Evolutionary conservation across 2,113 vertebrate species (phyloP).

Genomic region (Geococcyx californianus): DNA sequence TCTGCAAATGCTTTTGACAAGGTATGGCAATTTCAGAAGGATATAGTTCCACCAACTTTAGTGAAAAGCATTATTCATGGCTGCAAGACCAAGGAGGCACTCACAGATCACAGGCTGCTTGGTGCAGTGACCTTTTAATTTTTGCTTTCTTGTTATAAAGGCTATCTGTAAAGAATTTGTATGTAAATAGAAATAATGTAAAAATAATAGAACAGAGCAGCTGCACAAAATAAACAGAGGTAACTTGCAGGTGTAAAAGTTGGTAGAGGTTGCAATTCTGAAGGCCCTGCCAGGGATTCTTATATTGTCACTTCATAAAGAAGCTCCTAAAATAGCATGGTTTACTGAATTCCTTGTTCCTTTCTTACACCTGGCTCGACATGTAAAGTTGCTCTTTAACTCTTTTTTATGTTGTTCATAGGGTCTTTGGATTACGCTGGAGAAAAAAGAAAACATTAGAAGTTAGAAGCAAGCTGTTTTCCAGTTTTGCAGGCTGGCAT

Average conservation of each 20-base stretch:
- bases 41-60: background rate
- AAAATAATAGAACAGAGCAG: background rate
- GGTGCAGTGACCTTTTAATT: background rate
- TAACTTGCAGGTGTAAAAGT: background rate
- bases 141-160: background rate
- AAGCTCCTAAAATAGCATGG: background rate
- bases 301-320: background rate
- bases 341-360: background rate
- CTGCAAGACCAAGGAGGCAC: background rate
- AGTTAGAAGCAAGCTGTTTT: background rate
- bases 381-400: background rate
- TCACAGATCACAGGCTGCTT: background rate
- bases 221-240: background rate
- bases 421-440: background rate
- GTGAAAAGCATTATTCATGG: background rate
- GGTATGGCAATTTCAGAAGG: background rate
- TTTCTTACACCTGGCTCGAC: background rate
- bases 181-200: background rate
- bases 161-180: background rate
- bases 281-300: background rate
- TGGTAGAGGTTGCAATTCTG: background rate
- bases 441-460: background rate
- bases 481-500: background rate
- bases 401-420: background rate
- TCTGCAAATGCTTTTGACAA: conserved; percentile 8